A percentile compares a stretch with the other conserved stretches of the same genome.
These are phyloP conservation scores for Caenorhabditis sp. DNA, from an alignment of 2,888 invertebrate genomes.

Conservation along the genomic window DNA sequence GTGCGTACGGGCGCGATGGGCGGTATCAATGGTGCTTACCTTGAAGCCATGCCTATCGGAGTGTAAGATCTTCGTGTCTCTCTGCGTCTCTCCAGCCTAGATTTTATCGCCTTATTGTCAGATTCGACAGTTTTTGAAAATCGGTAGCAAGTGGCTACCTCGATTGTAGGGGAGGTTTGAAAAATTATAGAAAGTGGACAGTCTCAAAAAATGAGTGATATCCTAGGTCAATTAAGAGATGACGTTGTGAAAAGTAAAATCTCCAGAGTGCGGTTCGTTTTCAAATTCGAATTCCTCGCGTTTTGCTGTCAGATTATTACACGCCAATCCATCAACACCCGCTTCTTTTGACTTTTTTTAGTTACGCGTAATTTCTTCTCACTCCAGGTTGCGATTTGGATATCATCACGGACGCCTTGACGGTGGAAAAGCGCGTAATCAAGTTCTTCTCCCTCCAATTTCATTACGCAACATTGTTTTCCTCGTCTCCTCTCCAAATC, in stretches of 20 bases:
- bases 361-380: not conserved
- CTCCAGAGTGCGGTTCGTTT: no score
- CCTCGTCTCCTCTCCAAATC: not conserved
- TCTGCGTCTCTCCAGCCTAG: constrained; percentile 28
- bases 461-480: constrained; percentile 51
- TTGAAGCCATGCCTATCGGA: constrained; percentile 44
- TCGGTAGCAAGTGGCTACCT: not conserved
- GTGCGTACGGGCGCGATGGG: constrained; percentile 11
- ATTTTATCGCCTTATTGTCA: constrained; percentile 15
- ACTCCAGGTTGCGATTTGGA: not conserved
- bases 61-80: constrained; percentile 47
- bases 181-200: no score
- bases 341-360: not conserved
- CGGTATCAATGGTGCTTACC: constrained; percentile 53
- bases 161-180: not conserved
- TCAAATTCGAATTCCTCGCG: no score
- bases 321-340: not conserved
- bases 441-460: constrained; percentile 23
- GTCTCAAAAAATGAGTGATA: no score
- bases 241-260: no score
- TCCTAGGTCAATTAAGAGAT: no score
- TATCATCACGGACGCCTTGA: not conserved
- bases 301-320: not conserved
- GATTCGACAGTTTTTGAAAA: constrained; percentile 15
- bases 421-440: constrained; percentile 6